These are phyloP conservation scores for Platycercus adscitus DNA, from an alignment of 2,113 vertebrate species.

Conservation along the genomic window DNA sequence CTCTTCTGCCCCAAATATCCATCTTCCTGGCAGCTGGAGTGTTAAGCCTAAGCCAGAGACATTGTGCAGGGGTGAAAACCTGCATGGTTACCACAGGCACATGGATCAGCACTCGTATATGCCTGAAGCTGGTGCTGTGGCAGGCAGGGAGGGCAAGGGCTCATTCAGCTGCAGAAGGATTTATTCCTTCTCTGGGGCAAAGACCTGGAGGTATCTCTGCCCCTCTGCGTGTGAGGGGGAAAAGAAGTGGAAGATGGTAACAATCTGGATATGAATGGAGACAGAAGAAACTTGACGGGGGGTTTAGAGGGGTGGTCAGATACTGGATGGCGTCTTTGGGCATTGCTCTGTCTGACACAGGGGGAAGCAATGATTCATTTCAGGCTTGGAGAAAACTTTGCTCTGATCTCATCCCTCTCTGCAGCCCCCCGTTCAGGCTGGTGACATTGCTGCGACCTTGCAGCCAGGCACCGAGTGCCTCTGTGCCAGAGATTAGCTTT, in stretches of 20 bases:
- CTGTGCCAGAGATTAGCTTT: slow-evolving; percentile 62
- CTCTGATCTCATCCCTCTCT: neutral
- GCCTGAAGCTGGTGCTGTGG: neutral
- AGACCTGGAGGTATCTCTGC: neutral
- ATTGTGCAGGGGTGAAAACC: neutral
- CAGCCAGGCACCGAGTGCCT: slow-evolving; percentile 36
- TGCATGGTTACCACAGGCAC: accelerated
- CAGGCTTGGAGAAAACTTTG: neutral
- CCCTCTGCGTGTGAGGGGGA: neutral
- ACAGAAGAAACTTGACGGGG: neutral
- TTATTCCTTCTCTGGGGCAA: neutral
- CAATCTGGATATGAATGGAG: neutral
- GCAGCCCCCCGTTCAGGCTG: accelerated
- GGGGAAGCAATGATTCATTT: neutral
- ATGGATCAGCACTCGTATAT: neutral
- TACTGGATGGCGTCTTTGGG: neutral
- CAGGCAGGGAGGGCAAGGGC: accelerated
- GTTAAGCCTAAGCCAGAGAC: neutral
- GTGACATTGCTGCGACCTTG: slow-evolving; percentile 38
- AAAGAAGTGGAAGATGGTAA: neutral
- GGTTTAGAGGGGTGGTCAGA: neutral
- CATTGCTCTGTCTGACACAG: neutral
- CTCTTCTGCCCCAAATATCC: neutral
- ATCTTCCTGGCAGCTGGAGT: neutral
- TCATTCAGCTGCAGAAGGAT: neutral